These are phyloP conservation scores for Brotula barbata DNA, from an alignment of 2,797 vertebrate genomes.

Conservation along the genomic window DNA sequence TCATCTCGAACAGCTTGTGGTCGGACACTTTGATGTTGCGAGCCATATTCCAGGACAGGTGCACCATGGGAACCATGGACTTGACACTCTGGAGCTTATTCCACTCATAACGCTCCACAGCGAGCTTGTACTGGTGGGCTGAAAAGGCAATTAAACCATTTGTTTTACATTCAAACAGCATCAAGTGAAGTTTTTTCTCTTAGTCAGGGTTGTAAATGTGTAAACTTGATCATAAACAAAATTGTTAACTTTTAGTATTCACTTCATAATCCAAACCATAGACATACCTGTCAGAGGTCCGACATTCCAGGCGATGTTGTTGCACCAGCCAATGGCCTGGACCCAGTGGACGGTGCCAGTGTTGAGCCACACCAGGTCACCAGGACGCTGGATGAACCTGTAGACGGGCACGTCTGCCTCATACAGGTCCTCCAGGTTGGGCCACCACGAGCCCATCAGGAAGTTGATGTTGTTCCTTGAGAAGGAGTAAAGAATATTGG, in stretches of 20 bases:
- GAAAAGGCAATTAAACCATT: too few species aligned
- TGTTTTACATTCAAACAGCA: conserved; percentile 43
- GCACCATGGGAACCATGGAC: conserved; percentile 97
- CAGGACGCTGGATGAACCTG: conserved; percentile 94
- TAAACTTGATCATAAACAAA: too few species aligned
- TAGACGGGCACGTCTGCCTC: conserved; percentile 92
- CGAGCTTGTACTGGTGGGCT: conserved; percentile 96
- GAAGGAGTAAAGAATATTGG: too few species aligned
- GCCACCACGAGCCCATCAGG: conserved; percentile 97
- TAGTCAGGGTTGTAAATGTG: neutral
- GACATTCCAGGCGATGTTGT: conserved; percentile 97
- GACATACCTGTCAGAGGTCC: conserved; percentile 86
- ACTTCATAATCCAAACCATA: too few species aligned
- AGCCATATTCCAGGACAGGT: conserved; percentile 94
- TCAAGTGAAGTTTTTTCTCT: neutral
- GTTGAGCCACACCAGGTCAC: conserved; percentile 96
- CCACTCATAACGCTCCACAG: conserved; percentile 93
- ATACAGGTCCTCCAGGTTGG: conserved; percentile 92
- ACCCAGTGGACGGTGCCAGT: conserved; percentile 97
- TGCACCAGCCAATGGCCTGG: conserved; percentile 96
- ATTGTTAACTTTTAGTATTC: too few species aligned
- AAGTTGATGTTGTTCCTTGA: conserved; percentile 94
- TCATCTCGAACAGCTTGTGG: conserved; percentile 88
- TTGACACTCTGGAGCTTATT: conserved; percentile 96
- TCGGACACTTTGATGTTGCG: conserved; percentile 88